phyloP scores from a whole-genome alignment of 2,888 invertebrate genomes.

The Atrina japonica region DNA sequence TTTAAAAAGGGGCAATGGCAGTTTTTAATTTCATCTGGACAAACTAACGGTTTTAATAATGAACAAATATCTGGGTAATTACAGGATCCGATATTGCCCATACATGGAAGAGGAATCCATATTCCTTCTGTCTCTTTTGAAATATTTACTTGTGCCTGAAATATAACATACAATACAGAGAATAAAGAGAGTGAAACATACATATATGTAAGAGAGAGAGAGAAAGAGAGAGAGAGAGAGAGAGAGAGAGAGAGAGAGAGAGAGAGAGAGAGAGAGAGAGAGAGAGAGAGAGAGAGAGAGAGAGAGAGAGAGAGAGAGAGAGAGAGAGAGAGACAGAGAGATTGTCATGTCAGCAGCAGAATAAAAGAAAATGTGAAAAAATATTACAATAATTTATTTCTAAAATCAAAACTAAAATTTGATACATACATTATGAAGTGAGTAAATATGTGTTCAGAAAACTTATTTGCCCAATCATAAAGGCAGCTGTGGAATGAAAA shows the following conservation, averaged over 20 bases:
- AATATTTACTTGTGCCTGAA: slow-evolving; percentile 56
- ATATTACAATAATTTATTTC: no score
- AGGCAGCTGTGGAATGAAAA: no score
- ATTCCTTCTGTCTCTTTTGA: slow-evolving; percentile 52
- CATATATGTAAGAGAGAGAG: slow-evolving; percentile 15
- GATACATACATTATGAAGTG: no score
- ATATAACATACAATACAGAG: no score
- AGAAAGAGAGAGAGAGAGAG: slow-evolving; percentile 31
- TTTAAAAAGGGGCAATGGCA: slow-evolving; percentile 70
- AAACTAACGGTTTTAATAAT: slow-evolving; percentile 46
- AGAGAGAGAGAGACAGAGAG: neutral
- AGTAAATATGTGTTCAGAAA: no score
- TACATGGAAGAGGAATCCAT: slow-evolving; percentile 66
- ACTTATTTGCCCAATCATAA: no score
- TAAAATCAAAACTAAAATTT: no score
- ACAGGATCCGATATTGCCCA: slow-evolving; percentile 66
- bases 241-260: slow-evolving; percentile 31
- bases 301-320: slow-evolving; percentile 27
- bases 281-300: slow-evolving; percentile 34
- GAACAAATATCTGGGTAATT: slow-evolving; percentile 62
- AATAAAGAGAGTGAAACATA: neutral
- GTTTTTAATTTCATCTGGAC: no score
- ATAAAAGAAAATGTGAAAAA: no score
- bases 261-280: slow-evolving; percentile 31
- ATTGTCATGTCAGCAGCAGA: no score